A percentile compares a stretch with the other conserved stretches of the same genome.
phyloP scores from a whole-genome alignment of 2,113 vertebrate species.

The Desmodus rotundus region DNA sequence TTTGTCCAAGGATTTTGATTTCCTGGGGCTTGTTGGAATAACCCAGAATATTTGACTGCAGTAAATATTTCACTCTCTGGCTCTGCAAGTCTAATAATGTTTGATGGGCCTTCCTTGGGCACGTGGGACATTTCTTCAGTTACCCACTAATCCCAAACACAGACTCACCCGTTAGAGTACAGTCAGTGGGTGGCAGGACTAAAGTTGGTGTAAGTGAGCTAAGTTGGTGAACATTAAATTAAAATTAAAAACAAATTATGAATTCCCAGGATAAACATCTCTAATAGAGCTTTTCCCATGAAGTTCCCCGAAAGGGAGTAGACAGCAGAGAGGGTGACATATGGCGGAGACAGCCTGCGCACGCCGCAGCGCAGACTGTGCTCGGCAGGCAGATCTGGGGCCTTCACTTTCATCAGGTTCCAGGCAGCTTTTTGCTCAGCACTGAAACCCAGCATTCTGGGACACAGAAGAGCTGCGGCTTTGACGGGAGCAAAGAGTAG shows the following conservation, averaged over 20 bases:
- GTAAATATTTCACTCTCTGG: neutral
- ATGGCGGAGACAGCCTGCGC: constrained; percentile 34
- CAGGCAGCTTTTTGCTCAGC: constrained; percentile 4
- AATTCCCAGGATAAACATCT: constrained; percentile 51
- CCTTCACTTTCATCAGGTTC: neutral
- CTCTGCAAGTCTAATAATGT: neutral
- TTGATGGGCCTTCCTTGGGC: neutral
- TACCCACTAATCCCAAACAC: neutral
- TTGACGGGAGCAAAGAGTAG: neutral
- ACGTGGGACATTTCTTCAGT: neutral
- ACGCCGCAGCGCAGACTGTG: neutral
- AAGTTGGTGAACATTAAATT: constrained; percentile 55
- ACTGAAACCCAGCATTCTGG: neutral
- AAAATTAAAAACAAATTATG: constrained; percentile 61
- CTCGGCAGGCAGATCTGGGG: neutral
- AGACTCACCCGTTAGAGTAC: neutral
- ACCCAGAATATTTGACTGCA: neutral
- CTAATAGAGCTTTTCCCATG: neutral
- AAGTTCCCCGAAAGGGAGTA: constrained; percentile 39
- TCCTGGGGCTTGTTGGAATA: neutral
- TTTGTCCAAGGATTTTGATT: neutral
- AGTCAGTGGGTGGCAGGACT: neutral
- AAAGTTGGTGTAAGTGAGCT: constrained; percentile 18
- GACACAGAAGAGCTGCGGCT: neutral
- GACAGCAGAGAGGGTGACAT: constrained; percentile 19